A percentile compares a stretch with the other conserved stretches of the same genome.
These are phyloP conservation scores for Steinernema carpocapsae DNA, from an alignment of 2,888 invertebrate genomes.

Conservation along the genomic window DNA sequence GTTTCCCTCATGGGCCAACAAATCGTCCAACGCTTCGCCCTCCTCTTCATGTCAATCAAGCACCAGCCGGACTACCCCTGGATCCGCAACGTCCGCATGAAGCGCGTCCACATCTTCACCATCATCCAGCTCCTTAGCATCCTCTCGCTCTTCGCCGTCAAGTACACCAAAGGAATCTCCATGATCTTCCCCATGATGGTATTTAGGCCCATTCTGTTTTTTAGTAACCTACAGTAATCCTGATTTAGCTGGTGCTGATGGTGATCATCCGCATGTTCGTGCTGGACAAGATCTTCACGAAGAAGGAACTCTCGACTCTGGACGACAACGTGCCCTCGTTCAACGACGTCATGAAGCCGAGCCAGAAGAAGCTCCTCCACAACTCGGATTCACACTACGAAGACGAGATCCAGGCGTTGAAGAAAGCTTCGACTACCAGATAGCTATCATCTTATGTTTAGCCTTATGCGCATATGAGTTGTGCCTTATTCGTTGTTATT, in stretches of 20 bases:
- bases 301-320: constrained; percentile 47
- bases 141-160: constrained; percentile 70
- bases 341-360: constrained; percentile 40
- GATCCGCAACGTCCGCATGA: constrained; percentile 62
- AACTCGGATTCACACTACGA: constrained; percentile 33
- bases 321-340: constrained; percentile 52
- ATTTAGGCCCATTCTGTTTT: not conserved
- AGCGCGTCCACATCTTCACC: constrained; percentile 71
- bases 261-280: constrained; percentile 45
- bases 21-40: constrained; percentile 61
- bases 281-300: constrained; percentile 47
- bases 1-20: constrained; percentile 69
- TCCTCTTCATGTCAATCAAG: constrained; percentile 68
- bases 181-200: constrained; percentile 66
- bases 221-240: not conserved
- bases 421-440: constrained; percentile 10
- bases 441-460: not conserved
- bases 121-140: constrained; percentile 70
- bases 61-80: constrained; percentile 66
- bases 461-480: not conserved
- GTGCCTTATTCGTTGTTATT: no score
- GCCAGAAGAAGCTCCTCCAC: constrained; percentile 34
- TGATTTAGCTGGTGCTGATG: constrained; percentile 38
- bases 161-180: constrained; percentile 61
- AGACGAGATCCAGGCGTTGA: constrained; percentile 31